These are phyloP conservation scores for Lampris incognitus DNA, from an alignment of 2,113 vertebrate species.

Conservation along the genomic window DNA sequence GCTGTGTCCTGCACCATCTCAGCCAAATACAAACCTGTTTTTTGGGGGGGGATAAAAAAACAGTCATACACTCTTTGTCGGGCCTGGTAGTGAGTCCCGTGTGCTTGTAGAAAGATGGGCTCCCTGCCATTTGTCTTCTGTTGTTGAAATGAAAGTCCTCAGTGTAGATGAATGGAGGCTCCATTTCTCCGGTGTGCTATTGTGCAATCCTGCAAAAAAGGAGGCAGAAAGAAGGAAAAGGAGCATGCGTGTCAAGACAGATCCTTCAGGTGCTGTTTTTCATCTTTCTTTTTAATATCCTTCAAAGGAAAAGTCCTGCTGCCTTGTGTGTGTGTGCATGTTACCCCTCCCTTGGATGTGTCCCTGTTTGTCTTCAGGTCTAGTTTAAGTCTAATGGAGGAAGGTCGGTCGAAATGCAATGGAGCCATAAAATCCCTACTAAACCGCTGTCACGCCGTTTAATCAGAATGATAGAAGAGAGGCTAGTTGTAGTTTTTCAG, in stretches of 20 bases:
- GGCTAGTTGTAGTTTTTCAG: no score
- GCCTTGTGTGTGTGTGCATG: conserved; percentile 8
- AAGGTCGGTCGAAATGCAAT: neutral
- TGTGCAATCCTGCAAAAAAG: conserved; percentile 35
- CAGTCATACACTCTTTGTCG: neutral
- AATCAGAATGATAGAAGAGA: neutral
- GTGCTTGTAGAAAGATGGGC: conserved; percentile 31
- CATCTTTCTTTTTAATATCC: conserved; percentile 38
- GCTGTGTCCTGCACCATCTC: neutral
- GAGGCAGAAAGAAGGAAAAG: conserved; percentile 1
- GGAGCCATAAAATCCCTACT: conserved; percentile 1
- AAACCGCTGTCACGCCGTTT: neutral
- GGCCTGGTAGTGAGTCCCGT: conserved; percentile 13
- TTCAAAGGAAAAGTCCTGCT: conserved; percentile 33
- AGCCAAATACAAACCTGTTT: neutral
- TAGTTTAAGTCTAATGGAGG: neutral
- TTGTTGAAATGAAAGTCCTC: conserved; percentile 18
- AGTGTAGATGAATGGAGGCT: conserved; percentile 56
- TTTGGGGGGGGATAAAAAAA: neutral
- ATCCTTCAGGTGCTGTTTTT: conserved; percentile 60
- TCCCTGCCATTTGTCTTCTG: conserved; percentile 20
- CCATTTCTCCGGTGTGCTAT: conserved; percentile 34
- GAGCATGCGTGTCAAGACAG: conserved; percentile 41
- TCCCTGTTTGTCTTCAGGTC: neutral
- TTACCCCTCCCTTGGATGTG: neutral